Evolutionary conservation across 2,113 vertebrate species (phyloP).

Genomic region (Caloenas nicobarica): DNA sequence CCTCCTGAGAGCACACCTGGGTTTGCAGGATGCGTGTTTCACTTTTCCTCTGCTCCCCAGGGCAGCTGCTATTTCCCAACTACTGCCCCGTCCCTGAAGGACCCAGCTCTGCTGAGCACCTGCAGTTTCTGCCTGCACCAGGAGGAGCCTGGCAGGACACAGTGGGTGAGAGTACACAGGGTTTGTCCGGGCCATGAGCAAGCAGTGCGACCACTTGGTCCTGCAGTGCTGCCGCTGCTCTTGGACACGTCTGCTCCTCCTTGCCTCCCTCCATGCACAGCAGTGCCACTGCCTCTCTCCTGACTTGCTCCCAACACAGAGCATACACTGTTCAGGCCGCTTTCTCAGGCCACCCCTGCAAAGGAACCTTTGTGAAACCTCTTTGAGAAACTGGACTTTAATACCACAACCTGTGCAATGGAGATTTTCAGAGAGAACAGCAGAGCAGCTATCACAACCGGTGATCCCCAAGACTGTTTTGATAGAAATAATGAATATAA

Average conservation of each 20-base stretch:
- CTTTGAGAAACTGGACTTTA: background rate
- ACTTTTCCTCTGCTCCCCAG: no score
- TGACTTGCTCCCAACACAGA: background rate
- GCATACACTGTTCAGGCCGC: fast-evolving
- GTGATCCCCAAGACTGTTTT: background rate
- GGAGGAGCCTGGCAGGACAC: background rate
- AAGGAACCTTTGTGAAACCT: background rate
- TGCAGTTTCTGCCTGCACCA: background rate
- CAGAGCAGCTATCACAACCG: background rate
- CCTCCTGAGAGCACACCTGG: background rate
- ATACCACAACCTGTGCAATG: fast-evolving
- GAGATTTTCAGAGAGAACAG: background rate
- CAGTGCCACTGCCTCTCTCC: background rate
- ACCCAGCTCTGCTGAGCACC: background rate
- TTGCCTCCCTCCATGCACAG: background rate
- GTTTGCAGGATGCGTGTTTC: background rate
- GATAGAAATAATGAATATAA: background rate
- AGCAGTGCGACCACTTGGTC: background rate
- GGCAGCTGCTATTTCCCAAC: background rate
- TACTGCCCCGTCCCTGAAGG: background rate
- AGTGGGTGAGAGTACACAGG: background rate
- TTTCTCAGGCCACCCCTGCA: background rate
- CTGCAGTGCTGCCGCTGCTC: fast-evolving
- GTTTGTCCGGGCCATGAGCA: background rate
- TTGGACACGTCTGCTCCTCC: background rate